Percentiles rank a stretch among this genome's conserved stretches.
Evolutionary conservation across 2,113 vertebrate species (phyloP).

Genomic region (Alligator sinensis): DNA sequence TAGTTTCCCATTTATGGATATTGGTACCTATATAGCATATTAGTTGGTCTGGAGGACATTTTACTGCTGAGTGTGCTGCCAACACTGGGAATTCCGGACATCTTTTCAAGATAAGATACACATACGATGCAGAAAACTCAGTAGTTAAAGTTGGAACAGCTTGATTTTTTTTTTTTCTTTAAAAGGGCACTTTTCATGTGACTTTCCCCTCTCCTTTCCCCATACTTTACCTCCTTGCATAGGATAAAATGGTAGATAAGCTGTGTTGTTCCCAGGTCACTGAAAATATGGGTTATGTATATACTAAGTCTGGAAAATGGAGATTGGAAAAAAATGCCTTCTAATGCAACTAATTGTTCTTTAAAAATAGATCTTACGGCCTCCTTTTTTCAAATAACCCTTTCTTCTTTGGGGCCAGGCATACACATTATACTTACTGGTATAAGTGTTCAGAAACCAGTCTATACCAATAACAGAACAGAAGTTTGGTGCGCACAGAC

Average conservation of each 20-base stretch:
- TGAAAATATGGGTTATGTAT: neutral
- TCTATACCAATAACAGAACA: too few species aligned
- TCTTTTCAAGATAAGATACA: slow-evolving; percentile 86
- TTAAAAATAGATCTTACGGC: neutral
- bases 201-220: neutral
- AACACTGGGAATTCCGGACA: slow-evolving; percentile 71
- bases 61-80: slow-evolving; percentile 68
- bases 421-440: too few species aligned
- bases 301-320: neutral
- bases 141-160: slow-evolving; percentile 20
- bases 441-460: too few species aligned
- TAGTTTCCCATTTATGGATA: slow-evolving; percentile 63
- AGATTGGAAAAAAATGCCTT: neutral
- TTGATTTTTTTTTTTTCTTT: neutral
- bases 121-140: slow-evolving; percentile 47
- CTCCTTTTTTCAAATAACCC: neutral
- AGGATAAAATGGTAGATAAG: neutral
- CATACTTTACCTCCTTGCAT: neutral
- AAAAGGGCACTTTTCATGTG: slow-evolving; percentile 15
- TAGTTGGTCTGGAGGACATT: neutral
- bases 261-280: neutral
- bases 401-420: too few species aligned
- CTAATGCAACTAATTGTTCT: neutral
- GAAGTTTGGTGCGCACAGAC: too few species aligned
- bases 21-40: slow-evolving; percentile 18